Evolutionary conservation across 2,888 invertebrate species (phyloP), one percentile per base, ranked within the genome.

Genomic region (Harpalus rufipes): DNA sequence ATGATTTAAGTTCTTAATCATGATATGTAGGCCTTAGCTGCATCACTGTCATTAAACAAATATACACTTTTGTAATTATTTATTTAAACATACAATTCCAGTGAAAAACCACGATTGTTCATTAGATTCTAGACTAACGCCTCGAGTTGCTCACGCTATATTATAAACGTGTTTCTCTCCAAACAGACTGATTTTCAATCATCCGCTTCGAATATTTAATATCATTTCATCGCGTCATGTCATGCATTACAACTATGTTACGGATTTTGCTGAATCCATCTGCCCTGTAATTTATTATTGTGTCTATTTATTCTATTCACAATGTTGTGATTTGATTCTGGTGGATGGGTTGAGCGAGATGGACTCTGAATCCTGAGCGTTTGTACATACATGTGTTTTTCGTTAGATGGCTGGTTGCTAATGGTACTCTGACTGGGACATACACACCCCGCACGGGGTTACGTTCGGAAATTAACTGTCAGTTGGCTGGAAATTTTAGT

Each of bases 181-280:
- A 78, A 84, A 84, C 78, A 84, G 84, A 84, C 84, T 84, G 84
- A 84, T 84, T 84, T 83, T 78, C 16, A 84, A 84, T 84, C 78
- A 84, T 84, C 59, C 84, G 84, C 81, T 81, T 81, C 81, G 68
- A 72, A 39, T 81, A 81, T 81, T 81, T 81, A 81, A 81, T 68
- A 68, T 84, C 84, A 63, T 78, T 78, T 78, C 68, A 59, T 81
- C 32, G 32, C 32, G 32, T 32, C 32, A 32, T 32, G 76, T 83
- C 74, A 58, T 59, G 25, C 68, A 82, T 72, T 68, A 59, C 41
- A 41, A n/a, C 44, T 18, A 83, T 58, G 44, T 83, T 74, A 58
- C 78, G 58, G 10, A 59, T 72, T 83, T 82, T 65, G 63, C 81
- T 63, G 44, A 81, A 81, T 81, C n/a, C 78, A 78, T 78, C 56